Base-by-base conservation (phyloP, 1,140 invertebrate genomes). In the Ptiloglossa arizonensis region DNA sequence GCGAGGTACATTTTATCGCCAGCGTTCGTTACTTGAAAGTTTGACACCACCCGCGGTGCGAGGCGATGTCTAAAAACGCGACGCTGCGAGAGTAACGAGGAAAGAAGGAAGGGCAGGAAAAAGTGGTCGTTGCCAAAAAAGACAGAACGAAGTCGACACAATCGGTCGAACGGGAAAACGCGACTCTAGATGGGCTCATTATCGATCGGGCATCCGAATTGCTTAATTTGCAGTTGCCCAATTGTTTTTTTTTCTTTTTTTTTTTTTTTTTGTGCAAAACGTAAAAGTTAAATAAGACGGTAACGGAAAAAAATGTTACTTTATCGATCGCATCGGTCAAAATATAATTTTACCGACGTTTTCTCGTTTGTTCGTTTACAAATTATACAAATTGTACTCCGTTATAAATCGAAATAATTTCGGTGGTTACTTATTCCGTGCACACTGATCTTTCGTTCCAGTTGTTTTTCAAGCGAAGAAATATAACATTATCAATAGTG, bases 131-230 rank as follows among this genome's bases (percentile, higher is more conserved):
- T 79, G 57, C 57, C 46, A 56, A 79, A 73, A 81, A 59, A 48
- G 48, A 74, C 27, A 27, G 62, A 50, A 44, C 32, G 62, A 41
- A 32, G 35, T n/a, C 5, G 35, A 52, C 73, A 62, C 44, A 79
- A 68, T 63, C 27, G 29, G 29, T 41, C 22, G 44, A 66, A 59
- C 68, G n/a, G 27, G 44, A 22, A 59, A 71, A 71, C 57, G 38
- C 22, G 54, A 41, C 41, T 44, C 29, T 29, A 22, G 56, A 81
- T 79, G 63, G 41, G 69, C 56, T 81, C 76, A 68, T 81, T 81
- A 81, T 41, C 48, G 80, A 81, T 81, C 79, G 62, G 62, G 69
- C 69, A 81, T 79, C 76, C 50, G 48, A 81, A 81, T 79, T 79
- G 77, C 76, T 81, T 69, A 74, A 81, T 81, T 81, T 74, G 46